Evolutionary conservation across 2,797 vertebrate species (phyloP).

Genomic region (Phrynocephalus forsythii): DNA sequence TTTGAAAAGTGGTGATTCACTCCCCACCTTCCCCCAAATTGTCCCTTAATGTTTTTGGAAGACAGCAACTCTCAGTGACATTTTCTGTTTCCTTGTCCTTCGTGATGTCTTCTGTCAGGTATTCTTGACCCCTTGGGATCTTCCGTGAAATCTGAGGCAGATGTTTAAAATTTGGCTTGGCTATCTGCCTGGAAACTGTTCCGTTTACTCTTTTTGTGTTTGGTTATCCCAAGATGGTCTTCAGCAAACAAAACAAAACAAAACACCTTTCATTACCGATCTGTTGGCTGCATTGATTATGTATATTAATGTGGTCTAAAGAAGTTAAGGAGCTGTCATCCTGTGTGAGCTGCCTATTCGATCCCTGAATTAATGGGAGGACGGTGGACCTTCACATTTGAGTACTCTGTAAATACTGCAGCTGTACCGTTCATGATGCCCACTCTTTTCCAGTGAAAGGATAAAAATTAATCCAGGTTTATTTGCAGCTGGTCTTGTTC

Average conservation of each 20-base stretch:
- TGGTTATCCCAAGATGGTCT: slow-evolving; percentile 32
- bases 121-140: not conserved
- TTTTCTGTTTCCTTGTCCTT: slow-evolving; percentile 2
- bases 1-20: not conserved
- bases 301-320: slow-evolving; percentile 40
- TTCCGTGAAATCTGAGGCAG: not conserved
- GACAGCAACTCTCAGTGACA: not conserved
- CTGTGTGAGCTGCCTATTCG: slow-evolving; percentile 40
- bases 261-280: slow-evolving; percentile 9
- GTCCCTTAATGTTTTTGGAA: not conserved
- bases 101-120: not conserved
- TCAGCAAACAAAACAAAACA: slow-evolving; percentile 9
- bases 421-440: slow-evolving; percentile 40
- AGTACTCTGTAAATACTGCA: slow-evolving; percentile 59
- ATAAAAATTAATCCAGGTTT: slow-evolving; percentile 58
- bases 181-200: slow-evolving; percentile 10
- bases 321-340: slow-evolving; percentile 26
- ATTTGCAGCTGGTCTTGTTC: slow-evolving; percentile 67
- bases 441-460: slow-evolving; percentile 39
- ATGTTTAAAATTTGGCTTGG: not conserved
- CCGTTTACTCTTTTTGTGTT: slow-evolving; percentile 20
- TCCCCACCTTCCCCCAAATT: not conserved
- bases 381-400: slow-evolving; percentile 48
- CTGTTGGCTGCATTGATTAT: slow-evolving; percentile 22
- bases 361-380: slow-evolving; percentile 19